Conservation (phyloP, 2,113 vertebrate genomes). For the Pomatorhinus ruficollis region DNA sequence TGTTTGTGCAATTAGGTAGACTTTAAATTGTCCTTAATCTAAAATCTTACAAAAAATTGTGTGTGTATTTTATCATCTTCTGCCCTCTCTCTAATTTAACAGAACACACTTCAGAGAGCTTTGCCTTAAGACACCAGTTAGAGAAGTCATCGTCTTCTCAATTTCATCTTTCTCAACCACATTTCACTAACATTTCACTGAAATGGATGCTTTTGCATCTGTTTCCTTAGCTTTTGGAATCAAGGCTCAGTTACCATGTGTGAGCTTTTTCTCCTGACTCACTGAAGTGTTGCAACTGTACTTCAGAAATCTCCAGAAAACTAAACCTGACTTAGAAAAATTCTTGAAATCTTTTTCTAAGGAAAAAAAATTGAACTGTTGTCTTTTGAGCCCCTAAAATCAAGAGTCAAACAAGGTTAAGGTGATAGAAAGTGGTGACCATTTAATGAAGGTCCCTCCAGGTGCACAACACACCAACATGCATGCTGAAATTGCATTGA, state of each 20-base stretch:
- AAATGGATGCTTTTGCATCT: not conserved
- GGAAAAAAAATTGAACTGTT: not conserved
- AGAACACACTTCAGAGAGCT: not conserved
- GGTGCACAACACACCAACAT: accelerated
- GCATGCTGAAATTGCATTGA: not conserved
- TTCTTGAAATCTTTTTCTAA: not conserved
- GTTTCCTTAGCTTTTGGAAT: not conserved
- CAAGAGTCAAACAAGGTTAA: not conserved
- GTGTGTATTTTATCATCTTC: not conserved
- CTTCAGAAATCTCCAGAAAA: not conserved
- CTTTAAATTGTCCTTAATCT: not conserved
- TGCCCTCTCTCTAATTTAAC: not conserved
- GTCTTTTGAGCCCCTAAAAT: not conserved
- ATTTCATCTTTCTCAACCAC: not conserved
- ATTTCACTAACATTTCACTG: not conserved
- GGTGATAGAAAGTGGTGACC: not conserved
- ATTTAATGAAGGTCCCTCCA: not conserved
- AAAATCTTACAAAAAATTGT: not conserved
- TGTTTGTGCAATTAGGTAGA: not conserved
- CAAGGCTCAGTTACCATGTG: not conserved
- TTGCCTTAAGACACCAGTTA: not conserved
- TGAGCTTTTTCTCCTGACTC: not conserved
- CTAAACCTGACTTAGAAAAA: not conserved
- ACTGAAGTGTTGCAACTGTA: not conserved
- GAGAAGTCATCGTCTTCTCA: not conserved